Evolutionary conservation across 2,113 vertebrate genomes (phyloP).

Genomic region (Oncorhynchus tshawytscha): DNA sequence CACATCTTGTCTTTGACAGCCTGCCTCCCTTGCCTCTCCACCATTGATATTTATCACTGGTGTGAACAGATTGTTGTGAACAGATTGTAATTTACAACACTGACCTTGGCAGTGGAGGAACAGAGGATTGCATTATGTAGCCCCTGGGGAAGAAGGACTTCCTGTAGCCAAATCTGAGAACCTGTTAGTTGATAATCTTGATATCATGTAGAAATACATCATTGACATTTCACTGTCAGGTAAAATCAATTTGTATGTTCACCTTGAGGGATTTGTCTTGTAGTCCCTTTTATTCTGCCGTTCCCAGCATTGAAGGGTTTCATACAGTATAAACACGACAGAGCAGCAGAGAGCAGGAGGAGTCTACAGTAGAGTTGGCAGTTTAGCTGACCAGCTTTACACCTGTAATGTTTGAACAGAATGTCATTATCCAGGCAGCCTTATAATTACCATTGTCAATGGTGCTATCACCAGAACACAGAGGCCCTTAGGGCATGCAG

Average conservation of each 20-base stretch:
- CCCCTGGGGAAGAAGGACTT: neutral
- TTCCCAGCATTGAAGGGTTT: neutral
- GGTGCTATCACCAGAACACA: neutral
- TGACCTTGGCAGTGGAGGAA: slow-evolving; percentile 16
- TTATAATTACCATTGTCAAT: neutral
- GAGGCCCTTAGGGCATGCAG: neutral
- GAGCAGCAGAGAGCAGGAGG: neutral
- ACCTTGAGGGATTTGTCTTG: slow-evolving; percentile 8
- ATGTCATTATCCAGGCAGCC: neutral
- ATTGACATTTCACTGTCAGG: slow-evolving; percentile 13
- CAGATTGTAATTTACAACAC: slow-evolving; percentile 4
- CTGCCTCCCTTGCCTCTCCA: neutral
- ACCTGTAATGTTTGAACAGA: neutral
- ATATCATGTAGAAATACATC: neutral
- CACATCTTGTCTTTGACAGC: neutral
- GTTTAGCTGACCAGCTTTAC: neutral
- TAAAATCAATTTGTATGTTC: neutral
- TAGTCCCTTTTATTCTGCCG: neutral
- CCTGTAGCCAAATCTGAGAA: slow-evolving; percentile 19
- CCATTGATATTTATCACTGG: neutral
- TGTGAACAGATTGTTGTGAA: neutral
- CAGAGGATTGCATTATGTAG: slow-evolving; percentile 11
- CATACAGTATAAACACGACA: neutral
- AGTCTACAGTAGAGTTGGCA: neutral
- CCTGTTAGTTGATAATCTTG: slow-evolving; percentile 13